Conservation (phyloP, 2,888 invertebrate genomes). For the Pristionchus exspectatus region DNA sequence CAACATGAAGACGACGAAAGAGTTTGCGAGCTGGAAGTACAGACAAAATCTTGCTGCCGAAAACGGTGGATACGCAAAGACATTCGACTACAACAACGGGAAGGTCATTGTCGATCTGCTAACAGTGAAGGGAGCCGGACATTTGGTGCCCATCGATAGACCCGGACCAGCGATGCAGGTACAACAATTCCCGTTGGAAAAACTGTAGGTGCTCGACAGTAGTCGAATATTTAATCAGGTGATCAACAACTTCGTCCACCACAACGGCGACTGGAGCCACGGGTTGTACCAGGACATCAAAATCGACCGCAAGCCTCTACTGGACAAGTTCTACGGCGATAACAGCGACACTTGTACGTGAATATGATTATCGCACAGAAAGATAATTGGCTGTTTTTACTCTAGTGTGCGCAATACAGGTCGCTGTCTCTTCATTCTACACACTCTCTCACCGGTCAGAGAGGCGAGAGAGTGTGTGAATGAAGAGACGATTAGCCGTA, state of each 20-base stretch:
- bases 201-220: too few relatives aligned
- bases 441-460: too few relatives aligned
- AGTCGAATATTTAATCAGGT: slow-evolving; percentile 83
- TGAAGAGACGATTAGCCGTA: too few relatives aligned
- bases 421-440: too few relatives aligned
- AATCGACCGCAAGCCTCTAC: slow-evolving; percentile 62
- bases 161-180: slow-evolving; percentile 86
- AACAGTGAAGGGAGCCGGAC: slow-evolving; percentile 83
- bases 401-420: too few relatives aligned
- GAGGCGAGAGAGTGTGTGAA: too few relatives aligned
- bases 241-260: slow-evolving; percentile 83
- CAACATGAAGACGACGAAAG: slow-evolving; percentile 59
- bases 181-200: too few relatives aligned
- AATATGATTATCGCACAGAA: too few relatives aligned
- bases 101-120: slow-evolving; percentile 64
- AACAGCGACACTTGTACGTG: not conserved
- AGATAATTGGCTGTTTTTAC: too few relatives aligned
- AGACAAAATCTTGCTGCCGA: slow-evolving; percentile 39
- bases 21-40: slow-evolving; percentile 69
- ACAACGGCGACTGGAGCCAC: slow-evolving; percentile 63
- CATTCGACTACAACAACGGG: slow-evolving; percentile 58
- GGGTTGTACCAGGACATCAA: slow-evolving; percentile 58
- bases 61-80: slow-evolving; percentile 64
- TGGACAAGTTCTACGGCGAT: slow-evolving; percentile 49
- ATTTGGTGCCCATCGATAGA: slow-evolving; percentile 89